These are phyloP conservation scores for Apistogramma diplotaenia DNA, from an alignment of 2,113 vertebrate genomes.

Conservation along the genomic window DNA sequence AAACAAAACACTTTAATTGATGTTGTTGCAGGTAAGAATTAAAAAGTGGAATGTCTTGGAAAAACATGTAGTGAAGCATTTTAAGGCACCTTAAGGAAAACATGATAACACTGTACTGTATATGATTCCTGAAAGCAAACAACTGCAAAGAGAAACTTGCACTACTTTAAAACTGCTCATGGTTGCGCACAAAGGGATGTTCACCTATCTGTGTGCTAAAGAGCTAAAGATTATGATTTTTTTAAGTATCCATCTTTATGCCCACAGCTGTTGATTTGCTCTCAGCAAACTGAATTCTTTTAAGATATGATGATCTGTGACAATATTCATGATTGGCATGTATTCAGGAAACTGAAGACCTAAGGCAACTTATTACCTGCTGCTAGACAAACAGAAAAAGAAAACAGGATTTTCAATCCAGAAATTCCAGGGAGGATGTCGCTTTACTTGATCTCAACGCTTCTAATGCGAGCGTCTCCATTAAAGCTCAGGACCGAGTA, in stretches of 20 bases:
- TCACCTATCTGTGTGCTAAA: too few species aligned
- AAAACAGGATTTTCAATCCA: not conserved
- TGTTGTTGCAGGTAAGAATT: slow-evolving; percentile 11
- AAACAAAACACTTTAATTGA: slow-evolving; percentile 42
- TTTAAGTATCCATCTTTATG: not conserved
- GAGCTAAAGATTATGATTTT: not conserved
- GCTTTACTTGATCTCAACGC: slow-evolving; percentile 68
- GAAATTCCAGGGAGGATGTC: not conserved
- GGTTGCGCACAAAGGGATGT: not conserved
- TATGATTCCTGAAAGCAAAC: not conserved
- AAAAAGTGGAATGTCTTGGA: slow-evolving; percentile 60
- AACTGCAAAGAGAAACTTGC: not conserved
- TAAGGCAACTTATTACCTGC: not conserved
- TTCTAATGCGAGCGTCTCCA: slow-evolving; percentile 60
- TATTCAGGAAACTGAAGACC: not conserved
- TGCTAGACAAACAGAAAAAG: not conserved
- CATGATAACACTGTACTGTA: not conserved
- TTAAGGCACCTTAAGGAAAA: slow-evolving; percentile 2
- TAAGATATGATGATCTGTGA: not conserved
- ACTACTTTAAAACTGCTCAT: not conserved
- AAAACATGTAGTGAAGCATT: not conserved
- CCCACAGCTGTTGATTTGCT: not conserved
- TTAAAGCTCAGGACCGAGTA: slow-evolving; percentile 60
- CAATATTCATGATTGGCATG: not conserved
- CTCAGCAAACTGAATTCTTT: not conserved